These are phyloP conservation scores for Drosophila mojavensis DNA, from an alignment of 1,140 invertebrate genomes.

Conservation along the genomic window DNA sequence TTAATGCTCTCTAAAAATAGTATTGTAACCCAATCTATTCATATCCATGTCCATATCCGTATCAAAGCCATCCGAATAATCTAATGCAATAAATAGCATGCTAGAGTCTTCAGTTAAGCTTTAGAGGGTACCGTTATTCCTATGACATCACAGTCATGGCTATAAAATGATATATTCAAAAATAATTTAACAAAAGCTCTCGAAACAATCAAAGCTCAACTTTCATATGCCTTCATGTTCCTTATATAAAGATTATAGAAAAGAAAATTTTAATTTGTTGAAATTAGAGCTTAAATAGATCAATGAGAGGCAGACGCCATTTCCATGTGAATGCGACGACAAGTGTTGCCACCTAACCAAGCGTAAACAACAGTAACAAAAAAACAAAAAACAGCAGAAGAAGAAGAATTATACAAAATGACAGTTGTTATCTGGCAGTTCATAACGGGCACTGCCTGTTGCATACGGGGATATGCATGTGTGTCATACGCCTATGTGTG, in stretches of 20 bases:
- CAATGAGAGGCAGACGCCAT: background rate
- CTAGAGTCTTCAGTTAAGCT: background rate
- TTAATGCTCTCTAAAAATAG: too few species aligned
- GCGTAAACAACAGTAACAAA: background rate
- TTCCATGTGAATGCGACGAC: background rate
- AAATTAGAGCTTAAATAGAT: too few species aligned
- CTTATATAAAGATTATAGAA: background rate
- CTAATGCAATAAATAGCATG: too few species aligned
- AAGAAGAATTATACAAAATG: slow-evolving; percentile 12
- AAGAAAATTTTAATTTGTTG: background rate
- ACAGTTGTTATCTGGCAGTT: slow-evolving; percentile 14
- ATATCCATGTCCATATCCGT: too few species aligned
- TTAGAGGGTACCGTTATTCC: background rate
- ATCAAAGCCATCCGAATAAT: too few species aligned
- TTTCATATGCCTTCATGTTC: too few species aligned
- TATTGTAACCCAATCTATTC: too few species aligned
- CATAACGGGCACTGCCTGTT: slow-evolving; percentile 22
- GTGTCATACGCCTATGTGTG: background rate
- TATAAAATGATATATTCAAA: background rate
- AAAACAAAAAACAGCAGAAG: background rate
- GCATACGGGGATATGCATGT: slow-evolving; percentile 12
- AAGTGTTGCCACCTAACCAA: slow-evolving; percentile 33
- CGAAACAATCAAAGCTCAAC: too few species aligned
- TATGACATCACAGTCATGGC: background rate
- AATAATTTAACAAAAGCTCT: too few species aligned